Evolutionary conservation across 2,888 invertebrate genomes (phyloP).

Genomic region (Reticulitermes lucifugus): DNA sequence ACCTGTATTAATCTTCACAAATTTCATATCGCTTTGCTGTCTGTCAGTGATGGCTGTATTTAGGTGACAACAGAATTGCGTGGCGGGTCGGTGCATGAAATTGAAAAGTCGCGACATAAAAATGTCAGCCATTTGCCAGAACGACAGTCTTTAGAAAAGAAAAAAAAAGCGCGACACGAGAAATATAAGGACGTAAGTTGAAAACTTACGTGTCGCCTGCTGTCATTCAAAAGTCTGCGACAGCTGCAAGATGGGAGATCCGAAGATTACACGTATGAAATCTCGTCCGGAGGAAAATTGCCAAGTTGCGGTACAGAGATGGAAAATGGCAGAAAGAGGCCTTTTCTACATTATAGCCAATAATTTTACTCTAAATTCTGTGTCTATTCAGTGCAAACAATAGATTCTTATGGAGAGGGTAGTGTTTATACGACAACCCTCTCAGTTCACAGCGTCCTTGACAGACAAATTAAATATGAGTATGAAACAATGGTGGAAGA

Average conservation of each 20-base stretch:
- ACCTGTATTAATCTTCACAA: not conserved
- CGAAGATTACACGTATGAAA: not conserved
- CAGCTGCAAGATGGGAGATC: slow-evolving; percentile 5
- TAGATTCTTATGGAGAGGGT: too few species aligned
- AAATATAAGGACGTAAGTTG: slow-evolving; percentile 7
- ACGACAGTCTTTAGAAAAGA: too few species aligned
- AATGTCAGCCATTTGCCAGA: not conserved
- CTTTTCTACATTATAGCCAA: too few species aligned
- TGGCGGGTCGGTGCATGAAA: not conserved
- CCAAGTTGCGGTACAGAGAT: not conserved
- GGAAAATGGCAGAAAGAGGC: not conserved
- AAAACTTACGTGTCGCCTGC: not conserved
- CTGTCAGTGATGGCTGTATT: not conserved
- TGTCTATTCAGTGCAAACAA: too few species aligned
- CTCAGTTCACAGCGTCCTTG: too few species aligned
- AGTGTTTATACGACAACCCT: too few species aligned
- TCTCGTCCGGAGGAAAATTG: not conserved
- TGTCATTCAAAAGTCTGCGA: slow-evolving; percentile 12
- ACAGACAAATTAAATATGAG: too few species aligned
- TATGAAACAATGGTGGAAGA: too few species aligned
- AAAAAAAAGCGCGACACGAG: not conserved
- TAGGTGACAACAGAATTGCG: not conserved
- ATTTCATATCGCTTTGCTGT: not conserved
- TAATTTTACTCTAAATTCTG: too few species aligned
- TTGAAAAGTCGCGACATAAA: not conserved